These are phyloP conservation scores for Bradypodion ventrale DNA, from an alignment of 2,797 vertebrate genomes.

Conservation along the genomic window DNA sequence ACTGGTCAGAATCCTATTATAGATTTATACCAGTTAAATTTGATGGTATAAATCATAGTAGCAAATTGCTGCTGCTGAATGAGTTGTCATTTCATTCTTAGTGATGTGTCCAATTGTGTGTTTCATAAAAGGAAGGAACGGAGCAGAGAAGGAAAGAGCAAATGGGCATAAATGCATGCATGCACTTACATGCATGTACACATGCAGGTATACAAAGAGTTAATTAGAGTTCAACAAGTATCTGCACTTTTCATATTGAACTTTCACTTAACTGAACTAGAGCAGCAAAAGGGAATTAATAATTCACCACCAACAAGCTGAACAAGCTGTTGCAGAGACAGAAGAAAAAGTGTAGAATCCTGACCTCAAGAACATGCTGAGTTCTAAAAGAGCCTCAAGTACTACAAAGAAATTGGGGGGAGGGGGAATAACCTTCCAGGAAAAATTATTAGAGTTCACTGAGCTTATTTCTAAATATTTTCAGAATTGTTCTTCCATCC, in stretches of 20 bases:
- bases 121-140: too few relatives aligned
- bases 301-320: background rate
- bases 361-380: constrained; percentile 1
- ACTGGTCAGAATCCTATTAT: too few relatives aligned
- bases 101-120: too few relatives aligned
- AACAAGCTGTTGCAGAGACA: background rate
- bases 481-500: background rate
- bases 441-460: background rate
- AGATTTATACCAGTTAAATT: too few relatives aligned
- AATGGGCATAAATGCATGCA: background rate
- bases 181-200: background rate
- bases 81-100: too few relatives aligned
- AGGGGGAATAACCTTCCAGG: constrained; percentile 13
- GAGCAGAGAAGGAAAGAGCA: background rate
- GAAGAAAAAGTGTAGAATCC: background rate
- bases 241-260: constrained; percentile 15
- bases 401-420: constrained; percentile 1
- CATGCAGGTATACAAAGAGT: background rate
- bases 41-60: too few relatives aligned
- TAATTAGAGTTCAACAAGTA: constrained; percentile 33
- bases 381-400: background rate
- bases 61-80: too few relatives aligned
- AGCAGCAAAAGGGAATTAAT: constrained; percentile 15
- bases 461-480: background rate
- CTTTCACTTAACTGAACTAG: background rate